These are phyloP conservation scores for Mimas tiliae DNA, from an alignment of 2,888 invertebrate species.

Conservation along the genomic window DNA sequence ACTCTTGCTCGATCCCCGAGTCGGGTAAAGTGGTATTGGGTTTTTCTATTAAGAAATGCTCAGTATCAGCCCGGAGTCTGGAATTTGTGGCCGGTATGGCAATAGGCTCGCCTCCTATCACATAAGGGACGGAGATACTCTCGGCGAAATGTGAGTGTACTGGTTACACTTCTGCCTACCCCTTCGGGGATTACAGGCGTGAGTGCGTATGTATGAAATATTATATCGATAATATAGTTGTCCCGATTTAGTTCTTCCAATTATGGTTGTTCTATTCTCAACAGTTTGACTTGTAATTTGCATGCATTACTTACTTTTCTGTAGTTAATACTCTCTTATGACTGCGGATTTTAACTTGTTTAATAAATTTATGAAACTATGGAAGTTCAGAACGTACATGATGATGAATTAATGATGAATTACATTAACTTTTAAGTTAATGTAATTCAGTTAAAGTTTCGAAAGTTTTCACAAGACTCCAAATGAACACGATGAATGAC, in stretches of 20 bases:
- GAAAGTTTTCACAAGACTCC: slow-evolving; percentile 14
- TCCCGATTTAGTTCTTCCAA: slow-evolving; percentile 3
- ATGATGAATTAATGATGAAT: too few relatives aligned
- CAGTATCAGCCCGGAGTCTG: too few relatives aligned
- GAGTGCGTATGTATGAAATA: too few relatives aligned
- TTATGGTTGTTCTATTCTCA: slow-evolving; percentile 9
- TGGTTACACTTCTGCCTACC: too few relatives aligned
- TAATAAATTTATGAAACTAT: slow-evolving; percentile 39
- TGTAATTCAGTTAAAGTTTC: slow-evolving; percentile 21
- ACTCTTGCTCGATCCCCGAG: too few relatives aligned
- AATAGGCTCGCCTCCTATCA: too few relatives aligned
- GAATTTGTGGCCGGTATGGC: too few relatives aligned
- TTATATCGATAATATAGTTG: background rate
- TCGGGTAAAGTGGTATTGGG: too few relatives aligned
- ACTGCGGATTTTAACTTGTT: slow-evolving; percentile 38
- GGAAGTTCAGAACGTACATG: slow-evolving; percentile 17
- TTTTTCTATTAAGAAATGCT: too few relatives aligned
- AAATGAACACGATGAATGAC: background rate
- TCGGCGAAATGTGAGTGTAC: too few relatives aligned
- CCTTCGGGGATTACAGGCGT: too few relatives aligned
- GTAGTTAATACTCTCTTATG: slow-evolving; percentile 43
- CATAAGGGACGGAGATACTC: too few relatives aligned
- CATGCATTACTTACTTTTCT: slow-evolving; percentile 53
- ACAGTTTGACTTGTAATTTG: slow-evolving; percentile 50
- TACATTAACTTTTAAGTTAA: slow-evolving; percentile 29